Base-by-base conservation (phyloP, 35 echinoderm and acorn worm genomes). In the Amphiura filiformis region DNA sequence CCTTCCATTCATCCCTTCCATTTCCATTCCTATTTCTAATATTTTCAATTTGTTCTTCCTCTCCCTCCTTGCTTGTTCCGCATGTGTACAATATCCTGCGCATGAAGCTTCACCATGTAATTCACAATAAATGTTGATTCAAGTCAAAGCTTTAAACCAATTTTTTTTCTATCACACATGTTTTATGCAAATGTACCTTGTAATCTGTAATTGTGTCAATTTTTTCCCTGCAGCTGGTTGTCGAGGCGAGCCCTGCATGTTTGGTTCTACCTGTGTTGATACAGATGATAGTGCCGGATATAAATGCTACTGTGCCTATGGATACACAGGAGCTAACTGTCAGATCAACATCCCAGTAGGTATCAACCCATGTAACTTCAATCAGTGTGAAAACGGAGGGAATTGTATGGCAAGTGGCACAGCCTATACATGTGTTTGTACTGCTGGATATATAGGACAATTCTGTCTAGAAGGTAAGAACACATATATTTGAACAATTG, bases 321-420 rank as follows among this genome's bases (percentile, higher is more conserved):
- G 95, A 23, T 91, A 91, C 84, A 83, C 85, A 31, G 95, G 95
- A 35, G 35, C 52, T 0, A 77, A 80, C 40, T 97, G 95, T 85
- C 78, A 93, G 76, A 76, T 80, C 36, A 37, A 64, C 23, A 57
- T 87, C n/a, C 80, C 86, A 28, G 85, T 81, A 81, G 92, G 89
- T 76, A 79, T 92, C 0, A 78, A 90, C 86, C 88, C 89, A 1
- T 97, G 95, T 93, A 79, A 86, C 22, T 89, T 84, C 70, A 30
- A 93, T 39, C 88, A 93, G 65, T 97, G 95, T 86, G 81, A 86
- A 57, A 97, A 94, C 32, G 87, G 91, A 39, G 95, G 81, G 17
- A 77, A 61, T 11, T 97, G 95, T 86, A 49, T 77, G 14, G 85
- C 86, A 18, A 94, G 86, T 76, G 95, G 89, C 34, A 86, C 85